Base-by-base conservation (phyloP, 2,113 vertebrate genomes). In the Myocastor coypus region DNA sequence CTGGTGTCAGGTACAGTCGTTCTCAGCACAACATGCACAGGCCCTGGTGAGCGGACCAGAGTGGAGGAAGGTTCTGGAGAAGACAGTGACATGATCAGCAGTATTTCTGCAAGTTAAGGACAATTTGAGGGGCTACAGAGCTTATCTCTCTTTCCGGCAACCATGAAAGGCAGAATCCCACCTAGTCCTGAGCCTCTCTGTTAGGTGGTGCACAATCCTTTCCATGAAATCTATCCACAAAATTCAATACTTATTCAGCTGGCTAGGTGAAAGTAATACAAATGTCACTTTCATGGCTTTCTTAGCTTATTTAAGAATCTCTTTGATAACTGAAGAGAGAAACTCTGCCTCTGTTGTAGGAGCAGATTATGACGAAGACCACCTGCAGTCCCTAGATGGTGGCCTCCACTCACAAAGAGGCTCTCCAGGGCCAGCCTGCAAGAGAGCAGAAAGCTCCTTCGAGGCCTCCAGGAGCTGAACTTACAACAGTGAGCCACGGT, bases 311-410 rank as follows among this genome's bases (percentile, higher is more conserved):
- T 0, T 30, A 55, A 63, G 40, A 52, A 2, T 46, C 13, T 42
- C 34, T 80, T 42, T n/a, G 71, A 24, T 14, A 55, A 30, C 11
- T 59, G 6, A 69, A 84, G 55, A 83, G 5, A 81, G 11, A 66
- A n/a, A 1, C 61, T 14, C 88, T 93, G 50, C 37, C 30, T 4
- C 2, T 2, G n/a, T 1, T 82, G 37, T 42, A 50, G 63, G 26
- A 59, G 28, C 17, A 88, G 9, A 10, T 10, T 12, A 10, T 32
- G n/a, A 12, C 40, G 24, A 84, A 3, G 85, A 19, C 14, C 7
- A 3, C n/a, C 8, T 0, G 1, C 26, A 46, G 7, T 40, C 32
- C 52, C 13, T 7, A 8, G 0, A 10, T 66, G 22, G 28, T 19
- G 9, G 14, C 12, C 4, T 52, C 28, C 7, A 28, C 26, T 81